Base-by-base conservation (phyloP, 53 echinoderm and acorn worm genomes). In the Zoroaster sp. region DNA sequence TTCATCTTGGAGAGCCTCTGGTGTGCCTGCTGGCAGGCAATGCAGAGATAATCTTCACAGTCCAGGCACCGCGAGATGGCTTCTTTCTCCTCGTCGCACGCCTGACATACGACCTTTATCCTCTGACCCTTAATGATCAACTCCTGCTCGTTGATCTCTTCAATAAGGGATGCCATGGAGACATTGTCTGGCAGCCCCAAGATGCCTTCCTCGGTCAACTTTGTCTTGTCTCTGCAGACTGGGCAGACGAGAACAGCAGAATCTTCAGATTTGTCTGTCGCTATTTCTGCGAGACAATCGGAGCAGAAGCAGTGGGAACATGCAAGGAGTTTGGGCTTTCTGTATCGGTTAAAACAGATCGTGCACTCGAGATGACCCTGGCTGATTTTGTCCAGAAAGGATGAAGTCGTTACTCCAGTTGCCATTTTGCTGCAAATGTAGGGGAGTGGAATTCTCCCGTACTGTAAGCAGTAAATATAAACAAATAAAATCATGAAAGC, bases 21-120 rank as follows among this genome's bases (percentile, higher is more conserved):
- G 18, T 78, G 78, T 53, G 78, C 78, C 3, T 78, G 37, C 38
- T 78, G 78, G 20, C 78, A 78, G 12, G 35, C 78, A 30, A 10
- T 55, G 63, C 78, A 78, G 35, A 78, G 21, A 49, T 78, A 59
- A 59, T 78, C 78, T 54, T 78, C 78, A 36, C 78, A 78, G 78
- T 78, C 78, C 21, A 59, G 38, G 23, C 78, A 78, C 12, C 78
- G 78, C 3, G 78, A 78, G 37, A 78, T 55, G 4, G 78, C 78
- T 23, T 78, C 55, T 54, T 78, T 21, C 0, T 31, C 63, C 21
- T 43, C 53, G 55, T 55, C 55, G 39, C 78, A 78, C 30, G 78
- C 78, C 55, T 78, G 53, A 38, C 78, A 78, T 34, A 63, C 35
- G 36, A 78, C 63, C 78, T 78, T 78, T 78, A 54, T 53, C 78